Conservation (phyloP, 2,888 invertebrate species). For the Apamea anceps region DNA sequence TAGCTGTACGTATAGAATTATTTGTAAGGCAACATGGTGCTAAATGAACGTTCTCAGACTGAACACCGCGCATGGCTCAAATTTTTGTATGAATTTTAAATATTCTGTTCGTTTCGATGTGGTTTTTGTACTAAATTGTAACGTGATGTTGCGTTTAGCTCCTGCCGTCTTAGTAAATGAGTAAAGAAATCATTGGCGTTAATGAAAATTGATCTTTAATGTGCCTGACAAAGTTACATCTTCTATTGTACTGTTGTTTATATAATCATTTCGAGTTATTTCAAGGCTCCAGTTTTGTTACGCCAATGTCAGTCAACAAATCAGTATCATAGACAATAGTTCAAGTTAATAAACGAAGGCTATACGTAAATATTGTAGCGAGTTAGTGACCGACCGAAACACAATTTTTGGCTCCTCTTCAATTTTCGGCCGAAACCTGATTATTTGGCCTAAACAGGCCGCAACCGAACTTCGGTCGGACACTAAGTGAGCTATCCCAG, state of each 20-base stretch:
- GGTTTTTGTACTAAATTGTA: slow-evolving; percentile 56
- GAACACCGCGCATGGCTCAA: slow-evolving; percentile 82
- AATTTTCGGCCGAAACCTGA: neutral
- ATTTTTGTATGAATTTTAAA: slow-evolving; percentile 75
- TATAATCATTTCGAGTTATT: neutral
- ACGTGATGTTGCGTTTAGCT: slow-evolving; percentile 48
- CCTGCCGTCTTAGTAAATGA: slow-evolving; percentile 30
- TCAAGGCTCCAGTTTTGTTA: slow-evolving; percentile 26
- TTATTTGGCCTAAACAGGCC: neutral
- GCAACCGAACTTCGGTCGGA: neutral
- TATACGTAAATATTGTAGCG: slow-evolving; percentile 45
- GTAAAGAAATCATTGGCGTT: slow-evolving; percentile 30
- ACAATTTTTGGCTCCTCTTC: neutral
- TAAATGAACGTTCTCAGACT: slow-evolving; percentile 83
- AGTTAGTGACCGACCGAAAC: neutral
- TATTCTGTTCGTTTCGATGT: slow-evolving; percentile 63
- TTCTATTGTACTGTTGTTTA: slow-evolving; percentile 23
- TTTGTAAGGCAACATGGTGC: slow-evolving; percentile 84
- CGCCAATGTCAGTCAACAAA: slow-evolving; percentile 48
- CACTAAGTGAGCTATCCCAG: slow-evolving; percentile 24
- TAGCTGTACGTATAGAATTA: slow-evolving; percentile 74
- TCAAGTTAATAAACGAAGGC: slow-evolving; percentile 27
- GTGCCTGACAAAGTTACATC: slow-evolving; percentile 12
- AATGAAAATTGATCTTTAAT: slow-evolving; percentile 26
- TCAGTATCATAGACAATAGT: slow-evolving; percentile 54